Conservation (phyloP, 2,888 invertebrate species). For the Halictus ligatus region DNA sequence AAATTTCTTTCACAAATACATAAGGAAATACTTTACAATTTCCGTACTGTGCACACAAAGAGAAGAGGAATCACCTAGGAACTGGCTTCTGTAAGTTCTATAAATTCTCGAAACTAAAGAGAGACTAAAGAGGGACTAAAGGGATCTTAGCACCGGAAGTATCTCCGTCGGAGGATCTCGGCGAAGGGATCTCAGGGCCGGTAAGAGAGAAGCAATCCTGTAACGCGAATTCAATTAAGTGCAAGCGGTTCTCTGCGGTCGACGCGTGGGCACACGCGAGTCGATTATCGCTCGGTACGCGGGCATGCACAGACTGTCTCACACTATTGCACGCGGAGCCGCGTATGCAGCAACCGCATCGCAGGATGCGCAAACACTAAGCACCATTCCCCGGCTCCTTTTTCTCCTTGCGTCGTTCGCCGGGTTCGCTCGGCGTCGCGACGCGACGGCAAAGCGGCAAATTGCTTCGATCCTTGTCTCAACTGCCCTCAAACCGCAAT, state of each 20-base stretch:
- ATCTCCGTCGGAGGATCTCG: neutral
- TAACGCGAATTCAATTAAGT: constrained; percentile 75
- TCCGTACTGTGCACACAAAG: too few relatives aligned
- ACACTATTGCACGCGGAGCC: constrained; percentile 7
- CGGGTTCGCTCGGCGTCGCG: constrained; percentile 20
- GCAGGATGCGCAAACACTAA: constrained; percentile 27
- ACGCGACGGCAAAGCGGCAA: constrained; percentile 61
- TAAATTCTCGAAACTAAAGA: too few relatives aligned
- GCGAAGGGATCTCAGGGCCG: neutral
- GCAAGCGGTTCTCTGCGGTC: constrained; percentile 76
- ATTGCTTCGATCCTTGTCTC: constrained; percentile 74
- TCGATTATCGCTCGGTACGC: constrained; percentile 45
- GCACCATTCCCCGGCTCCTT: constrained; percentile 10
- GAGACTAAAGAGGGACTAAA: neutral
- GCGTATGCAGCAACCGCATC: constrained; percentile 27
- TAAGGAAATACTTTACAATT: too few relatives aligned
- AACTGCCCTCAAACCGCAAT: constrained; percentile 74
- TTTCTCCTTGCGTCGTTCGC: constrained; percentile 25
- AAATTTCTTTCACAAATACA: too few relatives aligned
- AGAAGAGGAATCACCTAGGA: neutral
- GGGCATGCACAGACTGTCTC: constrained; percentile 13
- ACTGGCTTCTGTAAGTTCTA: neutral
- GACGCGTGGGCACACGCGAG: constrained; percentile 74
- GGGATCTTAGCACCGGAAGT: neutral
- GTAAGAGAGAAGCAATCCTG: constrained; percentile 12